Percentiles rank a stretch among this genome's conserved stretches.
Conservation (phyloP, 2,888 invertebrate genomes). For the Alviniconcha strummeri region DNA sequence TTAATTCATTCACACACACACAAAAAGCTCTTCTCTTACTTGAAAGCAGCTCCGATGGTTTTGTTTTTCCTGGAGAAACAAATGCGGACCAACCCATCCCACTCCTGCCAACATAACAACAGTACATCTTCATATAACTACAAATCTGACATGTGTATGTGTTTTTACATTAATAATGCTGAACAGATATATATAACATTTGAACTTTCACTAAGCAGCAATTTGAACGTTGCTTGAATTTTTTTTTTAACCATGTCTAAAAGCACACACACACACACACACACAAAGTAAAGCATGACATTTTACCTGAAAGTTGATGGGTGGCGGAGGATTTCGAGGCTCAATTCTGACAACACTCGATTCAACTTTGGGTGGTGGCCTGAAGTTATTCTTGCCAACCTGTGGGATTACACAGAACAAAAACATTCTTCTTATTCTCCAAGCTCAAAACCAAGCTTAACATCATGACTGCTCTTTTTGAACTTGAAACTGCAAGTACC, state of each 20-base stretch:
- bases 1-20: too few species aligned
- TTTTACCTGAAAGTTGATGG: conserved; percentile 85
- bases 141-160: background rate
- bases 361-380: conserved; percentile 99
- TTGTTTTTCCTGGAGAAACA: conserved; percentile 97
- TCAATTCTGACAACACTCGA: conserved; percentile 98
- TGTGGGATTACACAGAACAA: conserved; percentile 70
- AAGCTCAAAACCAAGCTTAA: too few species aligned
- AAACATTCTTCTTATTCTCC: too few species aligned
- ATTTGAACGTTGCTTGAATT: too few species aligned
- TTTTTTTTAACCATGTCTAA: too few species aligned
- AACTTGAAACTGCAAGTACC: too few species aligned
- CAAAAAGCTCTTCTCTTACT: conserved; percentile 74
- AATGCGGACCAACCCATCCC: conserved; percentile 97
- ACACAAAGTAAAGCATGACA: background rate
- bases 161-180: too few species aligned
- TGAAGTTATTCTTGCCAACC: conserved; percentile 98
- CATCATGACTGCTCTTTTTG: too few species aligned
- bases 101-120: conserved; percentile 80
- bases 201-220: too few species aligned
- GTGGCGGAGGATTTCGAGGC: conserved; percentile 96
- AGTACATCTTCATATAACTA: background rate
- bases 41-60: conserved; percentile 92
- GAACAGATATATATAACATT: too few species aligned
- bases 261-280: too few species aligned